Evolutionary conservation across 2,888 invertebrate species (phyloP), one percentile per base, ranked within the genome.

Genomic region (Leucania comma): DNA sequence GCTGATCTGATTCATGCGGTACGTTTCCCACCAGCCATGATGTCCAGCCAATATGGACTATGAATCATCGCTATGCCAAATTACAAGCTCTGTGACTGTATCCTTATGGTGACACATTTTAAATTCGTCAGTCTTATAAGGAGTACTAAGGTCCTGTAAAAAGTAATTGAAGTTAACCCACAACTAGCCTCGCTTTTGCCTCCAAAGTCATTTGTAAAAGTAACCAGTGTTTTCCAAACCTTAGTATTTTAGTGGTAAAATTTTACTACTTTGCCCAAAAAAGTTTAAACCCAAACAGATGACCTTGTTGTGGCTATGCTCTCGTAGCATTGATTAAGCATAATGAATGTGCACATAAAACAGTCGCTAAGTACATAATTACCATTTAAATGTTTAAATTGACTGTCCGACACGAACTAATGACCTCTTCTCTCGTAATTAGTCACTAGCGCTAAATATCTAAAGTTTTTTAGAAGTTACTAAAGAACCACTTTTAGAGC

Each of bases 301-400:
- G 8, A 35, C 59, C 75, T 75, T 68, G 35, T 68, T 51, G 35
- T 10, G 22, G 22, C 20, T 24, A 57, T 60, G 77, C 24, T 12
- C n/a, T 32, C 22, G 35, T 48, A 72, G 32, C 50, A 32, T 24
- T 29, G 51, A 51, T 66, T 51, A 57, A 46, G 26, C 57, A 38
- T 59, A 68, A 64, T 57, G 24, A 63, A 35, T 69, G 26, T 67
- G 20, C 60, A 26, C 46, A 70, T 50, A 54, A 57, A 60, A 70
- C 58, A 65, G 75, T 71, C 56, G 35, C 72, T 80, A 68, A 75
- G 78, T 72, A 68, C 69, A 78, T 68, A 75, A 69, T 73, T 69
- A 59, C 24, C 46, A 51, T 75, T 69, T 63, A 66, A 78, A 72
- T 68, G 54, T 75, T 69, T 63, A 66, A 78, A 72, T 68, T 75